Evolutionary conservation across 2,113 vertebrate species (phyloP), one percentile per base, ranked within the genome.

Genomic region (Sula dactylatra): DNA sequence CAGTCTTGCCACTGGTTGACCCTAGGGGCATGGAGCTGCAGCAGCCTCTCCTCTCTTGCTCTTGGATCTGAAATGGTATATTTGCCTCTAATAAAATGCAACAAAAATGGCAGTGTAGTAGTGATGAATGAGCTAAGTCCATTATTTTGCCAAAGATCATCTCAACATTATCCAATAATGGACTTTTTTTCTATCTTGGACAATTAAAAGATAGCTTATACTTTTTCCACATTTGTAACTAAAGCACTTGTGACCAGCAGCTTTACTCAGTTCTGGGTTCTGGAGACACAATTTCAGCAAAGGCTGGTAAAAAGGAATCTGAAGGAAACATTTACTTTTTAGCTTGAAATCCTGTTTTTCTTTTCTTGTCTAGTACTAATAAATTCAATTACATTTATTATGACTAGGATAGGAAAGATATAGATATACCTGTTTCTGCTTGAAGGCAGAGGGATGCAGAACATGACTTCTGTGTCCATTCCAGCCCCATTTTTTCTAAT

Each of bases 31-130:
- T 3, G 14, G 42, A 66, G 10, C 5, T 79, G 26, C 27, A 76
- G 20, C 21, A 76, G 6, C 16, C 19, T 76, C 44, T 6, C 2
- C 4, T 69, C 7, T 36, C 22, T 61, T 0, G 0, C 7, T 61
- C 11, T 62, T 61, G 13, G 5, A 61, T 54, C 17, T 4, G 9
- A 32, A 21, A 27, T 4, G 2, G 3, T 67, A 2, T 54, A 13
- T 77, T 86, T 83, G 50, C 31, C 34, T 77, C 26, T 34, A 61
- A 47, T 3, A 77, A 83, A 77, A 31, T 22, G 5, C 11, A 73
- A 49, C 16, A 83, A 86, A 90, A 84, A 52, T 79, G 7, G 5
- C 31, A 69, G 15, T 8, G 10, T 38, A 40, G 6, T 42, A 55
- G 25, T 12, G 29, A 50, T 18, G 34, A 65, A 84, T 73, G 40